phyloP scores from a whole-genome alignment of 53 echinoderm and acorn worm genomes.

The Temnopleurus reevesii region DNA sequence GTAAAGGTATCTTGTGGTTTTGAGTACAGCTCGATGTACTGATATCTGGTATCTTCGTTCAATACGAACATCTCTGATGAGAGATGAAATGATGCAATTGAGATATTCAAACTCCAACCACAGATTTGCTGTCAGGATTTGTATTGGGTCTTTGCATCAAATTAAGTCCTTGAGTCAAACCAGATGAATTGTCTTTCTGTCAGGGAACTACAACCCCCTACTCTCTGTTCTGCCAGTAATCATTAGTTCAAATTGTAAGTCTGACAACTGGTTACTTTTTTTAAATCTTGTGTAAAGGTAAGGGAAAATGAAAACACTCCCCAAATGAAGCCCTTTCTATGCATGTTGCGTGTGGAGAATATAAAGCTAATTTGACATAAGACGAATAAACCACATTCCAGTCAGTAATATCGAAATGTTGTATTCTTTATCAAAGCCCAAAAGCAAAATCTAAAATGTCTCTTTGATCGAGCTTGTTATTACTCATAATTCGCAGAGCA shows the following conservation, averaged over 20 bases:
- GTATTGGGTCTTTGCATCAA: neutral
- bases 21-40: neutral
- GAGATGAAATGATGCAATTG: too few species aligned
- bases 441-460: slow-evolving; percentile 19
- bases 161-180: neutral
- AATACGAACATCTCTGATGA: too few species aligned
- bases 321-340: too few species aligned
- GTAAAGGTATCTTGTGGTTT: neutral
- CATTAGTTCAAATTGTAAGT: too few species aligned
- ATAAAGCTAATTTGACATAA: neutral
- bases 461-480: slow-evolving; percentile 24
- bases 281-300: too few species aligned
- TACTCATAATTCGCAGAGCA: slow-evolving; percentile 8
- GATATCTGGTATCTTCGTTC: too few species aligned
- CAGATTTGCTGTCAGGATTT: neutral
- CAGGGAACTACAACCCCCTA: neutral
- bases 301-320: too few species aligned
- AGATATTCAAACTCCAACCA: too few species aligned
- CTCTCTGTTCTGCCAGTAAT: neutral
- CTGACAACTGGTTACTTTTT: too few species aligned
- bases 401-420: neutral
- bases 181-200: neutral
- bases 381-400: neutral
- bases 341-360: neutral
- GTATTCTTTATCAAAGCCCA: neutral